Evolutionary conservation across 2,888 invertebrate species (phyloP), one percentile per base, ranked within the genome.

Genomic region (Amblyjoppa fuscipennis): DNA sequence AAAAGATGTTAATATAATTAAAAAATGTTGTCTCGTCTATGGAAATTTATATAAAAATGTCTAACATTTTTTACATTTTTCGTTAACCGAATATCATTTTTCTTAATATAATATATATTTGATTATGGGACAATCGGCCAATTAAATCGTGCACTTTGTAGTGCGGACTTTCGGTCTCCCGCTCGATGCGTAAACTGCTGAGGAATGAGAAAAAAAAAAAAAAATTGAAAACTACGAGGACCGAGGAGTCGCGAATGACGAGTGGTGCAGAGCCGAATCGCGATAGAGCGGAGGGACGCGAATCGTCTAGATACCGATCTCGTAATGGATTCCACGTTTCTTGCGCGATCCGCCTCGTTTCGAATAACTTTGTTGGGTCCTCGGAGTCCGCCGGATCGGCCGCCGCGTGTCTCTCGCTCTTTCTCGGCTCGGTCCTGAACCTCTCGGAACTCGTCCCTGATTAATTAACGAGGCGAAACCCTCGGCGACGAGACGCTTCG

Each of bases 391-490:
- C 69, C n/a, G 20, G 45, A 41, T 20, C 68, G 41, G 16, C 16
- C 28, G 69, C 41, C 51, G 38, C 66, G 34, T 64, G 41, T 28
- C 45, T 64, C 76, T 64, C 75, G 41, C 45, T 16, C 49, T 79
- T 25, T n/a, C 31, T 73, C 81, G 71, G 16, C 61, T 41, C 53
- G 61, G 81, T 76, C 82, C 74, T 83, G 80, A 86, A 86, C 84
- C 87, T 85, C 87, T 89, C 88, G 86, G 86, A 87, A 88, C 88
- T 81, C 73, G 90, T 91, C 89, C 89, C 91, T 92, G 92, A 92
- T 92, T 92, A 92, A 92, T 92, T 92, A 92, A 92, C 90, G 91
- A 91, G 90, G 87, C 89, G 78, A 81, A 81, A 83, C 45, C 45
- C 45, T 16, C 45, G 45, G 16, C 45, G 45, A 16, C 73, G 83